Conservation (phyloP, 2,797 vertebrate genomes). For the Avahi laniger region DNA sequence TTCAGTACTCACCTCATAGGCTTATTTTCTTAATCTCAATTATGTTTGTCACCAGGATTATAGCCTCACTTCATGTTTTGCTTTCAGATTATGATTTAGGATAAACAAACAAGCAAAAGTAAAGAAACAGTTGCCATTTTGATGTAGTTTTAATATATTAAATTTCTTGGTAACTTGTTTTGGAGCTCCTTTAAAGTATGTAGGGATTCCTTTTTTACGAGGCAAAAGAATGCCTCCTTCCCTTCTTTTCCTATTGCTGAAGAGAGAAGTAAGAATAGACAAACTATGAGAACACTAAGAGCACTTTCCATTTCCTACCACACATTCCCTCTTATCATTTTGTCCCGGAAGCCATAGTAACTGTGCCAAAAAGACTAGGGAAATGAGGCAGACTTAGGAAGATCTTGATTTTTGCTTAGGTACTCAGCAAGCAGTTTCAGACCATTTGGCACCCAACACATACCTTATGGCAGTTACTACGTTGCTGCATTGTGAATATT, state of each 20-base stretch:
- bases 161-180: not conserved
- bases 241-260: not conserved
- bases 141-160: not conserved
- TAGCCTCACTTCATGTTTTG: not conserved
- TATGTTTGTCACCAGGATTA: not conserved
- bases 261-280: not conserved
- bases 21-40: slow-evolving; percentile 1
- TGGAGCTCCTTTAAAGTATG: not conserved
- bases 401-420: not conserved
- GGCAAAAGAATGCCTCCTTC: not conserved
- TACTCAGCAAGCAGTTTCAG: not conserved
- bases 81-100: slow-evolving; percentile 1
- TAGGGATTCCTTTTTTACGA: not conserved
- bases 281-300: not conserved
- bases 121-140: not conserved
- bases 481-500: not conserved
- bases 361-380: not conserved
- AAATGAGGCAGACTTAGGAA: not conserved
- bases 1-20: not conserved
- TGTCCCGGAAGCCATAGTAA: not conserved
- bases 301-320: not conserved
- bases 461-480: not conserved
- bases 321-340: not conserved
- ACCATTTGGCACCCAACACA: not conserved
- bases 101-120: not conserved